phyloP scores from a whole-genome alignment of 1,140 invertebrate genomes.

The Cydia fagiglandana region DNA sequence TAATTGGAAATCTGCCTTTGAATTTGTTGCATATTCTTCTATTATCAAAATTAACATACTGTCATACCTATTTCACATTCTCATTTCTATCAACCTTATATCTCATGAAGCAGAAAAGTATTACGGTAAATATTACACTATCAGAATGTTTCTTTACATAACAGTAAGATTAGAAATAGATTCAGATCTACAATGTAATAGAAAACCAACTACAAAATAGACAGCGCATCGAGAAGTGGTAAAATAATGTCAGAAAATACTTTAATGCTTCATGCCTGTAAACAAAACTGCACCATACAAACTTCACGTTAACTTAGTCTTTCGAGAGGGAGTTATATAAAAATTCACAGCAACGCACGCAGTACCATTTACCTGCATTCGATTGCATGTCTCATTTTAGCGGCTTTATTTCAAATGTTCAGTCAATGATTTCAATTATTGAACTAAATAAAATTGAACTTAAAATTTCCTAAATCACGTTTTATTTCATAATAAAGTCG shows the following conservation, averaged over 20 bases:
- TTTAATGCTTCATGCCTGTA: slow-evolving; percentile 74
- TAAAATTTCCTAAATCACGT: slow-evolving; percentile 62
- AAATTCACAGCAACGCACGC: slow-evolving; percentile 67
- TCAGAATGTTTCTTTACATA: slow-evolving; percentile 67
- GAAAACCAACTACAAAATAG: slow-evolving; percentile 46
- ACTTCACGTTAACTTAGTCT: slow-evolving; percentile 35
- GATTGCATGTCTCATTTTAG: slow-evolving; percentile 56
- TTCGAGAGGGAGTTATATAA: slow-evolving; percentile 39
- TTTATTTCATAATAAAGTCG: slow-evolving; percentile 51
- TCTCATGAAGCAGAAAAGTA: slow-evolving; percentile 78
- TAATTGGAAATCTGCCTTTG: slow-evolving; percentile 64
- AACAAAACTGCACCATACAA: slow-evolving; percentile 65
- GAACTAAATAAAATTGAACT: slow-evolving; percentile 69
- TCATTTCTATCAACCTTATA: slow-evolving; percentile 70
- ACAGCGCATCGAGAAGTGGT: slow-evolving; percentile 42
- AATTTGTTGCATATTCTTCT: slow-evolving; percentile 57
- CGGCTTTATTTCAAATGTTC: slow-evolving; percentile 54
- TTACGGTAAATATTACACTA: slow-evolving; percentile 74
- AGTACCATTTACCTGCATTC: slow-evolving; percentile 69
- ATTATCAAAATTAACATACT: slow-evolving; percentile 63
- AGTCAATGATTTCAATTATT: slow-evolving; percentile 50
- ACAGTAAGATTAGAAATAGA: slow-evolving; percentile 69
- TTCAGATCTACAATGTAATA: slow-evolving; percentile 73
- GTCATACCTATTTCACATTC: slow-evolving; percentile 74
- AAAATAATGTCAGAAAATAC: slow-evolving; percentile 59